These are phyloP conservation scores for Nomada fucata DNA, from an alignment of 2,888 invertebrate species.

Conservation along the genomic window DNA sequence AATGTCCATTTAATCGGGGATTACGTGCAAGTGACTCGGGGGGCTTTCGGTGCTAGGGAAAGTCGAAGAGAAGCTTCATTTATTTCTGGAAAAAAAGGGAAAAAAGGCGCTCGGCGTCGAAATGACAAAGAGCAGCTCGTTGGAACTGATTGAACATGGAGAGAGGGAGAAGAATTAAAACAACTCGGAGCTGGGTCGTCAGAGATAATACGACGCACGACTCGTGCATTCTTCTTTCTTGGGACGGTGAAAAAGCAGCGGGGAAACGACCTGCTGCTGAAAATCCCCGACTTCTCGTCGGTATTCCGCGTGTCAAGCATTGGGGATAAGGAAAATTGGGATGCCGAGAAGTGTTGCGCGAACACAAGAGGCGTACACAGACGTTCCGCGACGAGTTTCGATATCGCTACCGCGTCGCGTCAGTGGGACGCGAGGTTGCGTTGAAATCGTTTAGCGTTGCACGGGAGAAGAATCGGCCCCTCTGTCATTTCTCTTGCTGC, in stretches of 20 bases:
- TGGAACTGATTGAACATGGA: neutral
- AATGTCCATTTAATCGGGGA: no score
- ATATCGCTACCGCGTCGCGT: constrained; percentile 34
- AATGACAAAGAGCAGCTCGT: constrained; percentile 1
- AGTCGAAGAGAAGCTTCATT: neutral
- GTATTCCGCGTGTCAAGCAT: constrained; percentile 24
- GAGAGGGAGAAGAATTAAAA: neutral
- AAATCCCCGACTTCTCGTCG: constrained; percentile 40
- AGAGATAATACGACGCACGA: constrained; percentile 30
- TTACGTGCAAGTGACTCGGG: no score
- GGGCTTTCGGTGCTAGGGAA: neutral
- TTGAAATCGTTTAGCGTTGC: constrained; percentile 11
- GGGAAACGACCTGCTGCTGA: constrained; percentile 37
- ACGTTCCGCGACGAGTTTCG: constrained; percentile 1
- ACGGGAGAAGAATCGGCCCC: neutral
- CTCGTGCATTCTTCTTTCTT: constrained; percentile 10
- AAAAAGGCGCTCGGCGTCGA: no score
- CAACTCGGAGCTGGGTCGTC: constrained; percentile 3
- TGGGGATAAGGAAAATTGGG: constrained; percentile 4
- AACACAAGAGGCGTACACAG: neutral
- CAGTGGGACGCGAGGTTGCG: neutral
- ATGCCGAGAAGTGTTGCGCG: neutral
- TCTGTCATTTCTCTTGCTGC: constrained; percentile 1
- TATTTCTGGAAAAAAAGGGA: neutral
- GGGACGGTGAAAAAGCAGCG: neutral